A percentile compares a stretch with the other conserved stretches of the same genome.
Conservation (phyloP, 2,888 invertebrate species). For the Zaprionus lineosus region DNA sequence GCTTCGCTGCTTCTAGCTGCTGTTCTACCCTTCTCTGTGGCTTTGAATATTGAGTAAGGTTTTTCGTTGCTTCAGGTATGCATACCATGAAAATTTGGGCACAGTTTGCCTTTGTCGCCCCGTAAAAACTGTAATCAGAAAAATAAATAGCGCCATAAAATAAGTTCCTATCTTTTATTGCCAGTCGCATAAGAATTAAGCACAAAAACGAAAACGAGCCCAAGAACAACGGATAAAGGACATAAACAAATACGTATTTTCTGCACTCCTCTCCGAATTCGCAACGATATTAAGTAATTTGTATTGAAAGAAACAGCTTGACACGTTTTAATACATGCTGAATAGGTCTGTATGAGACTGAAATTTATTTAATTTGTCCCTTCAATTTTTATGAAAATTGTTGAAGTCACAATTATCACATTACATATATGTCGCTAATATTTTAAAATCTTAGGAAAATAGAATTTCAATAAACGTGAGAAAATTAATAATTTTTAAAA, state of each 20-base stretch:
- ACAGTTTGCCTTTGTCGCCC: slow-evolving; percentile 40
- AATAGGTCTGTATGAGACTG: no score
- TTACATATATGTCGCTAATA: no score
- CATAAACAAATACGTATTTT: no score
- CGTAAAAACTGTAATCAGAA: slow-evolving; percentile 77
- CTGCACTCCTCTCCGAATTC: slow-evolving; percentile 54
- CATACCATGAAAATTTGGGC: slow-evolving; percentile 7
- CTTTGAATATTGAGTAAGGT: slow-evolving; percentile 77
- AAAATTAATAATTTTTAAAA: no score
- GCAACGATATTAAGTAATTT: slow-evolving; percentile 58
- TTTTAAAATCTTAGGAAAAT: no score
- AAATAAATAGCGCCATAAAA: slow-evolving; percentile 78
- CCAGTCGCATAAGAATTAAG: slow-evolving; percentile 64
- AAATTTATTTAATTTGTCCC: no score
- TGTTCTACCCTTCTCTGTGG: slow-evolving; percentile 15
- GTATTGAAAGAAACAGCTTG: no score
- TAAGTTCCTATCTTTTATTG: slow-evolving; percentile 77
- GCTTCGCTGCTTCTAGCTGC: slow-evolving; percentile 46
- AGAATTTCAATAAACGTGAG: no score
- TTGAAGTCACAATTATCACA: no score
- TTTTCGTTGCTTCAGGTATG: slow-evolving; percentile 49
- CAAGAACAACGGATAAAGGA: slow-evolving; percentile 36
- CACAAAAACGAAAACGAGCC: slow-evolving; percentile 35
- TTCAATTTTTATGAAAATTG: no score
- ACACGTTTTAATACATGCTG: no score